Evolutionary conservation across 2,113 vertebrate genomes (phyloP).

Genomic region (Piliocolobus tephrosceles): DNA sequence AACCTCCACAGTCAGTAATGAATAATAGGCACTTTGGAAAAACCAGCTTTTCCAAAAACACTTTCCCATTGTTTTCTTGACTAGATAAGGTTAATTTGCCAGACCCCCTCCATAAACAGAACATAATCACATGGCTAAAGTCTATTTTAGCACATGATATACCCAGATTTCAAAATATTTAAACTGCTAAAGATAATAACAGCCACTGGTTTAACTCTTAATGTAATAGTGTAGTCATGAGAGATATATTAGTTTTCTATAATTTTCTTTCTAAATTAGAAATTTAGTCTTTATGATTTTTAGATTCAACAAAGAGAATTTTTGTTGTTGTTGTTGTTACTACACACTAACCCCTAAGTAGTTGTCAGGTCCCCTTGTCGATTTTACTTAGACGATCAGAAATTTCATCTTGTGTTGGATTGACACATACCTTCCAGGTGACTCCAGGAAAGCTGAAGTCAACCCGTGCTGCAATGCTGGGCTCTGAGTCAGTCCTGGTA

Average conservation of each 20-base stretch:
- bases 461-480: background rate
- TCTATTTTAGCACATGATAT: background rate
- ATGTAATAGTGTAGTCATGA: background rate
- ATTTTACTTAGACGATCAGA: background rate
- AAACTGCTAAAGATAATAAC: background rate
- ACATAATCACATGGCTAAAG: background rate
- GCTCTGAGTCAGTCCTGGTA: background rate
- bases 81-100: background rate
- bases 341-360: background rate
- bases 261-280: background rate
- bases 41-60: background rate
- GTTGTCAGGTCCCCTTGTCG: background rate
- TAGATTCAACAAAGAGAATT: background rate
- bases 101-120: background rate
- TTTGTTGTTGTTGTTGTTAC: background rate
- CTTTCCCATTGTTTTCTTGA: background rate
- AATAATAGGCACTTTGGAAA: background rate
- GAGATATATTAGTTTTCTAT: background rate
- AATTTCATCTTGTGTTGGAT: background rate
- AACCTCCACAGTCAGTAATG: background rate
- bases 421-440: background rate
- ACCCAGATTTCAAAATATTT: constrained; percentile 7
- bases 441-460: background rate
- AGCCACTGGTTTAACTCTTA: background rate
- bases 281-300: background rate